These are phyloP conservation scores for Tachina fera DNA, from an alignment of 2,888 invertebrate genomes.

Conservation along the genomic window DNA sequence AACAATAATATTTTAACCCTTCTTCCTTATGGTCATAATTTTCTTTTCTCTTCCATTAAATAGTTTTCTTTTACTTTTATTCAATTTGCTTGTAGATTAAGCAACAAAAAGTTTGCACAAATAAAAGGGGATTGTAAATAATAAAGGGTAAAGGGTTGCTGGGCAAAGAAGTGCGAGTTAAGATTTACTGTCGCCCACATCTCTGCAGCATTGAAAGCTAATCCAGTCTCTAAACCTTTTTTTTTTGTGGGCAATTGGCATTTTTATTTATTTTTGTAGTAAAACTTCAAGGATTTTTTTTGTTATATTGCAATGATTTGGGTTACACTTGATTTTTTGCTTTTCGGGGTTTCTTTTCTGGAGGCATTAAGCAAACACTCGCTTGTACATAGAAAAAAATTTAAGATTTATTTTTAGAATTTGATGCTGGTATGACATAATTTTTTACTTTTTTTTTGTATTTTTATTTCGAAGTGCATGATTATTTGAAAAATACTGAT, in stretches of 20 bases:
- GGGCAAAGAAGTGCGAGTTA: neutral
- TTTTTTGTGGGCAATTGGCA: conserved; percentile 64
- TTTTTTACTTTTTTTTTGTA: neutral
- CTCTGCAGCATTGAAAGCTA: conserved; percentile 28
- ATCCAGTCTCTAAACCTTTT: conserved; percentile 60
- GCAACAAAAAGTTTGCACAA: conserved; percentile 29
- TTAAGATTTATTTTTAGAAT: neutral
- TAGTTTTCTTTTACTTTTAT: conserved; percentile 30
- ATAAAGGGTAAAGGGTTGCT: conserved; percentile 10
- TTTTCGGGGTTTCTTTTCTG: neutral
- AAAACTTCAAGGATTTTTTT: conserved; percentile 26
- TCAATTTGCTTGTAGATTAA: conserved; percentile 62
- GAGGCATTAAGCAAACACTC: neutral
- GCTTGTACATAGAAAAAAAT: neutral
- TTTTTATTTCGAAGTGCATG: no score
- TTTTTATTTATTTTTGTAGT: conserved; percentile 34
- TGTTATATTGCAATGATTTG: neutral
- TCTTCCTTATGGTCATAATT: conserved; percentile 63
- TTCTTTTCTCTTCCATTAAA: conserved; percentile 65
- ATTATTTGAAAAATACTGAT: no score
- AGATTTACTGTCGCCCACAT: conserved; percentile 5
- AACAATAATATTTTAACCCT: conserved; percentile 80
- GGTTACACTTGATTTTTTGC: conserved; percentile 6
- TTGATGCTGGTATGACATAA: conserved; percentile 1
- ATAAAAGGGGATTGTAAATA: neutral